Evolutionary conservation across 2,113 vertebrate species (phyloP).

Genomic region (Gila orcuttii): DNA sequence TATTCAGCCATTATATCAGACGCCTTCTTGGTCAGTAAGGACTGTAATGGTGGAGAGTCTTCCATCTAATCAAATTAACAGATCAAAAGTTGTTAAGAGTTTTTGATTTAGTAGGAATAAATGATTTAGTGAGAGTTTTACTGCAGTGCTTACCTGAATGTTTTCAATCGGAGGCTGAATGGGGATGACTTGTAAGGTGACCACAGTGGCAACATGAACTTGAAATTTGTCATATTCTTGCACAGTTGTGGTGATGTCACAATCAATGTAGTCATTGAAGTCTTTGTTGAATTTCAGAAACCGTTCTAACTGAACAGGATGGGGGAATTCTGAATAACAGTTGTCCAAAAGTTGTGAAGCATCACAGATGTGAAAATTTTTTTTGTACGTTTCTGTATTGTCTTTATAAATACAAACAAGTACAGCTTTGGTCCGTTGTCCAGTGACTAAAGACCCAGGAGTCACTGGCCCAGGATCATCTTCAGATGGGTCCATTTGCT

Average conservation of each 20-base stretch:
- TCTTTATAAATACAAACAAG: neutral
- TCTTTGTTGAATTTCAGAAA: neutral
- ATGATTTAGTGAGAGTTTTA: neutral
- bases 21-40: no score
- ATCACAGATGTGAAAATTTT: neutral
- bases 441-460: neutral
- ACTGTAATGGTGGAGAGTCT: neutral
- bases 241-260: neutral
- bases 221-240: neutral
- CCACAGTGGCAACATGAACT: neutral
- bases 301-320: neutral
- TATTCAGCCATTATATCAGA: neutral
- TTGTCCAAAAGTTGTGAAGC: no score
- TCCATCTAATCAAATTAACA: neutral
- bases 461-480: neutral
- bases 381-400: neutral
- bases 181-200: neutral
- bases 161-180: slow-evolving; percentile 1
- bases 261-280: neutral
- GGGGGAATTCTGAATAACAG: neutral
- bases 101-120: neutral
- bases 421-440: neutral
- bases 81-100: neutral
- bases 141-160: neutral
- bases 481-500: neutral